Evolutionary conservation across 2,113 vertebrate species (phyloP), one percentile per base, ranked within the genome.

Genomic region (Acinonyx jubatus): DNA sequence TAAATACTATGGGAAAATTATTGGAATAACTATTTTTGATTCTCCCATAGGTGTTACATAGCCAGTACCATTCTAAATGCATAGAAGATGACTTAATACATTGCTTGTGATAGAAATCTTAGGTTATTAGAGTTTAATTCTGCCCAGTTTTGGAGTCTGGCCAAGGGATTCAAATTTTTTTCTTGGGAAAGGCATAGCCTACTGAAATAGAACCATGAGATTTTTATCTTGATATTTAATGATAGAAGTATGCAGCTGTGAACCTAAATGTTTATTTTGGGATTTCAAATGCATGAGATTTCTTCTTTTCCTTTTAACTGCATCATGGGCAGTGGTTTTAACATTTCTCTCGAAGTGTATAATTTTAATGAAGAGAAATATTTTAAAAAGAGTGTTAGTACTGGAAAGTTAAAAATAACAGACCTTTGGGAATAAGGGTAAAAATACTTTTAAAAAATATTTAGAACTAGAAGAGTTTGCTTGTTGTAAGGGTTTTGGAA

Each of bases 391-490:
- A 86, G 4, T 63, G 13, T 18, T 38, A 68, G 11, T 71, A 92
- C 15, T 13, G 29, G 48, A 95, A 94, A 94, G 27, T 86, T 97
- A 86, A 97, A 98, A 87, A 96, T 96, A 98, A 89, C 4, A 91
- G 33, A 45, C 31, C 4, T 36, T 89, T 76, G 74, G 57, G 83
- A 73, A 38, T 85, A 81, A 95, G 13, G 82, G n/a, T 50, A 78
- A 50, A 90, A 88, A 97, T 21, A 86, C 14, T 48, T 48, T 80
- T 74, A 85, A 87, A 36, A 80, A 87, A 88, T 96, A 55, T 85
- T 94, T 94, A 68, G 36, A 95, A 89, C 41, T 38, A 74, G 7
- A 61, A 48, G 52, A 89, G 36, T 78, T 94, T 71, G 8, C 0
- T 79, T 89, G 31, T 82, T 83, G 6, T 65, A 65, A 88, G 18